Evolutionary conservation across 2,888 invertebrate species (phyloP).

Genomic region (Sthenelais limicola): DNA sequence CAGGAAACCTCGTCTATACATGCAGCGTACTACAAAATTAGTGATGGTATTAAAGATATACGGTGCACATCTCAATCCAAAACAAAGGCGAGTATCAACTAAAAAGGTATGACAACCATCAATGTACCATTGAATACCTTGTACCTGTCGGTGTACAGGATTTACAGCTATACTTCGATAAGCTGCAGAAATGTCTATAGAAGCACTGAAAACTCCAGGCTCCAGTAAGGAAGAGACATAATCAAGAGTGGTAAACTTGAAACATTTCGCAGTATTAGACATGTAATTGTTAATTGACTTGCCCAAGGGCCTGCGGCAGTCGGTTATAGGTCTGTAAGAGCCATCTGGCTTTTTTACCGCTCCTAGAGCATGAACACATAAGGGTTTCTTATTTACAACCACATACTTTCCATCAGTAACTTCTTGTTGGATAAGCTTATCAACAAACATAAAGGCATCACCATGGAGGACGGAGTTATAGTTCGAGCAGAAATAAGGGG

Average conservation of each 20-base stretch:
- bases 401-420: not conserved
- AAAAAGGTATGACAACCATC: no score
- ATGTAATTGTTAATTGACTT: not conserved
- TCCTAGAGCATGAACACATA: not conserved
- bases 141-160: no score
- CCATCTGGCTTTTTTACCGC: not conserved
- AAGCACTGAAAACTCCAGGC: not conserved
- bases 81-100: no score
- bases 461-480: not conserved
- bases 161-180: not conserved
- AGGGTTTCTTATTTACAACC: not conserved
- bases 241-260: not conserved
- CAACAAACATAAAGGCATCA: not conserved
- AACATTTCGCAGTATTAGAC: not conserved
- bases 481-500: not conserved
- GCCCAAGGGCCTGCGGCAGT: not conserved
- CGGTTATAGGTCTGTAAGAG: not conserved
- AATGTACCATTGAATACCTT: no score
- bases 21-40: not conserved
- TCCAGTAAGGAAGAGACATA: not conserved
- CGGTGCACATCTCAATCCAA: no score
- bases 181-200: not conserved
- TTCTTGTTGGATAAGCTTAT: not conserved
- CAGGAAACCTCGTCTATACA: not conserved
- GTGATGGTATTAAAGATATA: not conserved